Conservation (phyloP, 2,888 invertebrate species). For the Phengaris alcon region DNA sequence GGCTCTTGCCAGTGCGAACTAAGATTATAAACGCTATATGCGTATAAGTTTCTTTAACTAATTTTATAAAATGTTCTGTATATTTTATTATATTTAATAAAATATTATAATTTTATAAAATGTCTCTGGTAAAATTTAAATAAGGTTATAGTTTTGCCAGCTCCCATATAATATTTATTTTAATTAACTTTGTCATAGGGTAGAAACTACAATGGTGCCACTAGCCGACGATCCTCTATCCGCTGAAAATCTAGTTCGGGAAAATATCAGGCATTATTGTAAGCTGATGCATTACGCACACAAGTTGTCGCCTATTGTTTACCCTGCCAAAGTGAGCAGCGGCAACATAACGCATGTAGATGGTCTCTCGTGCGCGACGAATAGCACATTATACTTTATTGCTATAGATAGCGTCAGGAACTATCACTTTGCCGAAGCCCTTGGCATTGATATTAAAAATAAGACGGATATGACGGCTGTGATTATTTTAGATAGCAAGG, state of each 20-base stretch:
- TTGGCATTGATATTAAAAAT: slow-evolving; percentile 84
- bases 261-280: slow-evolving; percentile 62
- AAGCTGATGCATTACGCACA: slow-evolving; percentile 63
- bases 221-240: slow-evolving; percentile 75
- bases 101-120: no score
- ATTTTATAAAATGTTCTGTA: no score
- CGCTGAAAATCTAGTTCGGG: slow-evolving; percentile 71
- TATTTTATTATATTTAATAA: no score
- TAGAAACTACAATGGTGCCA: slow-evolving; percentile 68
- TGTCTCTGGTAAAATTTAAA: no score
- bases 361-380: slow-evolving; percentile 71
- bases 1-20: no score
- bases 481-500: slow-evolving; percentile 85
- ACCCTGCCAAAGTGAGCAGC: slow-evolving; percentile 46
- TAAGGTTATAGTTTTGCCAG: neutral
- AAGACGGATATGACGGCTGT: slow-evolving; percentile 82
- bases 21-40: no score
- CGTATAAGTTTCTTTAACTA: no score
- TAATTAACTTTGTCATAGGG: slow-evolving; percentile 47
- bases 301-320: slow-evolving; percentile 57
- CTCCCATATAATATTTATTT: neutral
- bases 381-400: slow-evolving; percentile 67
- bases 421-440: slow-evolving; percentile 85
- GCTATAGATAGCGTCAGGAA: slow-evolving; percentile 87
- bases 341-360: slow-evolving; percentile 56